Conservation (phyloP, 2,113 vertebrate species). For the Corythornis cristatus region DNA sequence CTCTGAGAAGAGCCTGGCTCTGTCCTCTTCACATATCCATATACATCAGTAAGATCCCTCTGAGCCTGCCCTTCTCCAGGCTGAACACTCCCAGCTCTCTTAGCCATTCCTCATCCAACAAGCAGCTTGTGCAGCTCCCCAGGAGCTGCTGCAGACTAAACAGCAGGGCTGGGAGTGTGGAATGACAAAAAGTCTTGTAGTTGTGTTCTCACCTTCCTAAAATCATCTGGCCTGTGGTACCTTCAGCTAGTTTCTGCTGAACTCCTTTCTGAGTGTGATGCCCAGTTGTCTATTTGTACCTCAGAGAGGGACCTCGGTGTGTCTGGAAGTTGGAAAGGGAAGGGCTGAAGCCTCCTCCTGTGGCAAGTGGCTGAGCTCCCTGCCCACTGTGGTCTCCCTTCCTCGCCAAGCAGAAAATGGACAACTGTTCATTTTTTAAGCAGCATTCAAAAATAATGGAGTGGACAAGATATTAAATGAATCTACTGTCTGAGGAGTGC, state of each 20-base stretch:
- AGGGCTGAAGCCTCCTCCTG: not conserved
- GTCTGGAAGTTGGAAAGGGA: not conserved
- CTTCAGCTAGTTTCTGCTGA: not conserved
- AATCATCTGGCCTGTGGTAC: not conserved
- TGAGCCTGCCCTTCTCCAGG: not conserved
- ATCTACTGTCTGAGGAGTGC: not conserved
- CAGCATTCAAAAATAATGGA: not conserved
- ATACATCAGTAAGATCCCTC: accelerated
- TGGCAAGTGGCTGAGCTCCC: not conserved
- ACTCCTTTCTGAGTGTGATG: too few relatives aligned
- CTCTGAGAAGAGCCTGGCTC: not conserved
- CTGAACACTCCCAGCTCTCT: not conserved
- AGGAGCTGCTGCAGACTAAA: not conserved
- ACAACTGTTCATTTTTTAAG: not conserved
- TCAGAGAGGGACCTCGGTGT: not conserved
- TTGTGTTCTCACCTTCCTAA: not conserved
- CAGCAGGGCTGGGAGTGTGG: not conserved
- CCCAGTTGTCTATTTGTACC: not conserved
- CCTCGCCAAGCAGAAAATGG: not conserved
- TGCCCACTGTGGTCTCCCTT: accelerated
- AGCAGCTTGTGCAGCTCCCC: not conserved
- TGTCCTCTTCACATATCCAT: too few relatives aligned
- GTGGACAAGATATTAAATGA: not conserved
- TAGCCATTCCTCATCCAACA: not conserved
- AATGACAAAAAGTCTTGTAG: not conserved